Evolutionary conservation across 1,140 invertebrate species (phyloP).

Genomic region (Drosophila parvula): DNA sequence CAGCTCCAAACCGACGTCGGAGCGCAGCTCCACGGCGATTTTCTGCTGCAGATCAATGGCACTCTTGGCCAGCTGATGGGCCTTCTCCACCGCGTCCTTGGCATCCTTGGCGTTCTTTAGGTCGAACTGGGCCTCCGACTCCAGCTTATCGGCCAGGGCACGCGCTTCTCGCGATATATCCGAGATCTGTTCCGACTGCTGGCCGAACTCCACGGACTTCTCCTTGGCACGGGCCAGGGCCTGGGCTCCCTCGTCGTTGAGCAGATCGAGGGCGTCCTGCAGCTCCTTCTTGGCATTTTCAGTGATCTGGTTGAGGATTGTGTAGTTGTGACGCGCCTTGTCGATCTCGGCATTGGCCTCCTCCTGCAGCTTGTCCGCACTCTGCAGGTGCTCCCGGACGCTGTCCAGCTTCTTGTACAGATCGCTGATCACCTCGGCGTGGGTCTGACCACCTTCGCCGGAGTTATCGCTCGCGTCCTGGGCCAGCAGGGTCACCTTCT

Average conservation of each 20-base stretch:
- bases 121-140: conserved; percentile 91
- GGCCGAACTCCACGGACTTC: conserved; percentile 93
- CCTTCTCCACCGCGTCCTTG: conserved; percentile 91
- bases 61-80: conserved; percentile 92
- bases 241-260: conserved; percentile 91
- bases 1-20: conserved; percentile 85
- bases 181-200: conserved; percentile 96
- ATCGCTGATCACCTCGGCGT: conserved; percentile 89
- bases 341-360: conserved; percentile 87
- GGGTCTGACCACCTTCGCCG: conserved; percentile 87
- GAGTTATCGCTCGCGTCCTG: conserved; percentile 88
- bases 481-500: conserved; percentile 89
- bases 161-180: conserved; percentile 94
- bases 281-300: conserved; percentile 89
- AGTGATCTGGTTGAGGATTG: conserved; percentile 90
- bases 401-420: conserved; percentile 88
- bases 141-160: conserved; percentile 90
- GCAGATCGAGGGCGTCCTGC: conserved; percentile 89
- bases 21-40: conserved; percentile 88
- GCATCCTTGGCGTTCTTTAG: conserved; percentile 91
- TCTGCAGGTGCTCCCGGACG: conserved; percentile 87
- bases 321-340: conserved; percentile 88
- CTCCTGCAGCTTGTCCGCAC: conserved; percentile 86
- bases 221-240: conserved; percentile 92
- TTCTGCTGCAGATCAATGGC: conserved; percentile 92